Evolutionary conservation across 2,888 invertebrate genomes (phyloP).

Genomic region (Allophyes oxyacanthae): DNA sequence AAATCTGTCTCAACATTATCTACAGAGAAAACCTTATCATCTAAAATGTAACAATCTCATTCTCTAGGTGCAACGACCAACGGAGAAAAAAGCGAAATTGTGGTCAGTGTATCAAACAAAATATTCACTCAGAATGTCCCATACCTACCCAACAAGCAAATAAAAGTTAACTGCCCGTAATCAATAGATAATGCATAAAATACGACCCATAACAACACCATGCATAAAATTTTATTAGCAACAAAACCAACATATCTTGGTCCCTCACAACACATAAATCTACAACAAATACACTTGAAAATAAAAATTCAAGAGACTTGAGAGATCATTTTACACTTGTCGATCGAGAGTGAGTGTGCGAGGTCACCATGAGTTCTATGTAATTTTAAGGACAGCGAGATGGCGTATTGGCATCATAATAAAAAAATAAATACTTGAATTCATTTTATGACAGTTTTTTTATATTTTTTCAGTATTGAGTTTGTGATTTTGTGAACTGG

Average conservation of each 20-base stretch:
- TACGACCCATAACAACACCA: constrained; percentile 55
- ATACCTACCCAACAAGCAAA: constrained; percentile 45
- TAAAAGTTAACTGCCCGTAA: constrained; percentile 65
- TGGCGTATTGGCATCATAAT: constrained; percentile 47
- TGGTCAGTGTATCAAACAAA: constrained; percentile 33
- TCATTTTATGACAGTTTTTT: constrained; percentile 49
- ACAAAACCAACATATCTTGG: constrained; percentile 45
- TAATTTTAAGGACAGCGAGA: constrained; percentile 53
- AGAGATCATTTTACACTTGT: constrained; percentile 54
- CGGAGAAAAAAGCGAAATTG: neutral
- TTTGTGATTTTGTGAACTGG: constrained; percentile 41
- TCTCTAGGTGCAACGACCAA: no score
- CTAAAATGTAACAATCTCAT: no score
- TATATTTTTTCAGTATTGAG: constrained; percentile 22
- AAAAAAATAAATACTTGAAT: constrained; percentile 49
- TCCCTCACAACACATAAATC: constrained; percentile 41
- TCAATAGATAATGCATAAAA: constrained; percentile 66
- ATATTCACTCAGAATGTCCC: constrained; percentile 32
- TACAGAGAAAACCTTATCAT: no score
- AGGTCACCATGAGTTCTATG: constrained; percentile 54
- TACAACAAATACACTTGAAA: constrained; percentile 24
- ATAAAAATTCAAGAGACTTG: constrained; percentile 33
- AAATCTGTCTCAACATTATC: no score
- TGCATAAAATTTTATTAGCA: constrained; percentile 60
- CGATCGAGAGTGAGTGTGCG: constrained; percentile 48